These are phyloP conservation scores for Hanleya hanleyi DNA, from an alignment of 2,888 invertebrate genomes.

Conservation along the genomic window DNA sequence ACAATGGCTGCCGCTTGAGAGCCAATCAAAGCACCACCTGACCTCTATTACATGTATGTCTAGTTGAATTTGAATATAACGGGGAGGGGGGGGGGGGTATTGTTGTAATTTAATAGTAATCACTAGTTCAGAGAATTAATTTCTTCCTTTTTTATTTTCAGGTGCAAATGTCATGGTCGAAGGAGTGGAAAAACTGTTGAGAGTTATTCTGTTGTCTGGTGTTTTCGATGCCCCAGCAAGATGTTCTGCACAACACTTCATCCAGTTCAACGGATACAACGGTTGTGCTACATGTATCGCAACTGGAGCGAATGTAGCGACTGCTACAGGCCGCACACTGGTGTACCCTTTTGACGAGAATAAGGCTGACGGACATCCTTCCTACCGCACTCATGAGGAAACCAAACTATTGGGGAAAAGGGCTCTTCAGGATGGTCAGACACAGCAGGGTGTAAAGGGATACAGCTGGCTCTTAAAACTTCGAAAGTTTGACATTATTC, in stretches of 20 bases:
- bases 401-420: background rate
- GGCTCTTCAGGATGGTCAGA: background rate
- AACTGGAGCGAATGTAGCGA: background rate
- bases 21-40: no score
- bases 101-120: no score
- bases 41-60: no score
- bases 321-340: background rate
- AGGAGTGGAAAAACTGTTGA: no score
- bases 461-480: conserved; percentile 3
- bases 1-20: no score
- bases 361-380: background rate
- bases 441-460: conserved; percentile 12
- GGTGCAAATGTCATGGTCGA: no score
- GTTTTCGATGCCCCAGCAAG: conserved; percentile 14
- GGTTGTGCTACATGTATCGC: conserved; percentile 12
- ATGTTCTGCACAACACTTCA: background rate
- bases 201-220: background rate
- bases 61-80: no score
- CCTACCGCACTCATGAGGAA: background rate
- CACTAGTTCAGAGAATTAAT: no score
- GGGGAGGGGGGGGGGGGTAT: no score
- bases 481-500: conserved; percentile 38
- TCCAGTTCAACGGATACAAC: conserved; percentile 2
- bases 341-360: background rate
- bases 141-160: background rate